Evolutionary conservation across 1,140 invertebrate species (phyloP).

Genomic region (Dryas iulia): DNA sequence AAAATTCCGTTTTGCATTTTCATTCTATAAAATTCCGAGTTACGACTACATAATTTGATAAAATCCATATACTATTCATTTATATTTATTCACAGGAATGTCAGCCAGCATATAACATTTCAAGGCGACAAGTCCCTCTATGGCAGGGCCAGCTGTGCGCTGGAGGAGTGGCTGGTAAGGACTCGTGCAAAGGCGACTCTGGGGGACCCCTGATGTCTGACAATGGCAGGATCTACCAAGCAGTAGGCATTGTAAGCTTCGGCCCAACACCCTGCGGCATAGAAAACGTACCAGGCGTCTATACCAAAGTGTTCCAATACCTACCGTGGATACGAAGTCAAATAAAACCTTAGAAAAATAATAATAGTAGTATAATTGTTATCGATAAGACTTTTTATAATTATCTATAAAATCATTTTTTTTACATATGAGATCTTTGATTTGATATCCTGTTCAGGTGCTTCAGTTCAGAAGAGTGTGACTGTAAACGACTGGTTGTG

Average conservation of each 20-base stretch:
- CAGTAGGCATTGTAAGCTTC: slow-evolving; percentile 83
- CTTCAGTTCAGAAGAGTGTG: neutral
- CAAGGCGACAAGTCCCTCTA: slow-evolving; percentile 49
- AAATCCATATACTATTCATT: neutral
- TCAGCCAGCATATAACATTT: slow-evolving; percentile 62
- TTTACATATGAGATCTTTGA: neutral
- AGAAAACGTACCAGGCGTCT: slow-evolving; percentile 81
- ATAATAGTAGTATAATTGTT: neutral
- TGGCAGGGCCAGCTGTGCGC: slow-evolving; percentile 63
- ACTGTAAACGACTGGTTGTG: too few species aligned
- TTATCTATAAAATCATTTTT: neutral
- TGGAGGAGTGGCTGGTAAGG: slow-evolving; percentile 55
- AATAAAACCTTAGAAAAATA: slow-evolving; percentile 44
- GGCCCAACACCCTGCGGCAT: slow-evolving; percentile 81
- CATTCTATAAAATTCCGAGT: too few species aligned
- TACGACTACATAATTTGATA: neutral
- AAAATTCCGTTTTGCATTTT: too few species aligned
- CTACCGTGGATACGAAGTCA: slow-evolving; percentile 78
- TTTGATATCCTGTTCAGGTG: neutral
- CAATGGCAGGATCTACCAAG: slow-evolving; percentile 43
- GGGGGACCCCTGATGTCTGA: slow-evolving; percentile 82
- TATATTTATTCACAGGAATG: slow-evolving; percentile 71
- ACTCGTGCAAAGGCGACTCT: slow-evolving; percentile 77
- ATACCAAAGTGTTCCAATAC: slow-evolving; percentile 82
- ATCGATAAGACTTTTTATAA: slow-evolving; percentile 4